A percentile compares a stretch with the other conserved stretches of the same genome.
phyloP scores from a whole-genome alignment of 37 sponge, comb jelly and placozoan genomes.

The Halisarca cf. caerulea region DNA sequence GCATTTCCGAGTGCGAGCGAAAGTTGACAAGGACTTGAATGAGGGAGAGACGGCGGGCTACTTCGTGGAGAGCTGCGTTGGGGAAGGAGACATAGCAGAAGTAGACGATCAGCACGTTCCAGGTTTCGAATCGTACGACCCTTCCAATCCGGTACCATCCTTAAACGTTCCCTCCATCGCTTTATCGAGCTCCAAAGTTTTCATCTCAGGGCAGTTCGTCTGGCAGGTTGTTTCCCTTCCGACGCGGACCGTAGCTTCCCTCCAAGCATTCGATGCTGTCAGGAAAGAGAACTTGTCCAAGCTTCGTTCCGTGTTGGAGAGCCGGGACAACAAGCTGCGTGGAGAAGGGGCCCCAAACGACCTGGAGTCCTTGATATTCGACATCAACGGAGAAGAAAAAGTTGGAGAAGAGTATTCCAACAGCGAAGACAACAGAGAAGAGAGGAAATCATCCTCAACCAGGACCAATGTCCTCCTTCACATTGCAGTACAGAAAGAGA shows the following conservation, averaged over 20 bases:
- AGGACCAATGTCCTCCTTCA: constrained; percentile 52
- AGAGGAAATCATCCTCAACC: neutral
- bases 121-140: neutral
- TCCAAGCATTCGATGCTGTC: constrained; percentile 55
- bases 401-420: neutral
- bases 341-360: neutral
- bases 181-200: too few relatives aligned
- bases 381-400: constrained; percentile 7
- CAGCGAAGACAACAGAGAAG: neutral
- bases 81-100: neutral
- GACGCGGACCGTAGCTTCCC: neutral
- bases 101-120: neutral
- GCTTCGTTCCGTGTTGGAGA: constrained; percentile 28
- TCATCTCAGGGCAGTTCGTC: constrained; percentile 10
- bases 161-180: too few relatives aligned
- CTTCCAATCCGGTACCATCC: too few relatives aligned
- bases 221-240: constrained; percentile 65
- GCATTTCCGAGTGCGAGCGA: constrained; percentile 23
- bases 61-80: neutral
- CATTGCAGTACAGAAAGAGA: constrained; percentile 59
- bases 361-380: neutral
- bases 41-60: neutral
- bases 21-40: neutral
- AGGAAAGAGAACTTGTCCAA: constrained; percentile 14
- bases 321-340: neutral